Evolutionary conservation across 2,888 invertebrate genomes (phyloP).

Genomic region (Diogma glabrata): DNA sequence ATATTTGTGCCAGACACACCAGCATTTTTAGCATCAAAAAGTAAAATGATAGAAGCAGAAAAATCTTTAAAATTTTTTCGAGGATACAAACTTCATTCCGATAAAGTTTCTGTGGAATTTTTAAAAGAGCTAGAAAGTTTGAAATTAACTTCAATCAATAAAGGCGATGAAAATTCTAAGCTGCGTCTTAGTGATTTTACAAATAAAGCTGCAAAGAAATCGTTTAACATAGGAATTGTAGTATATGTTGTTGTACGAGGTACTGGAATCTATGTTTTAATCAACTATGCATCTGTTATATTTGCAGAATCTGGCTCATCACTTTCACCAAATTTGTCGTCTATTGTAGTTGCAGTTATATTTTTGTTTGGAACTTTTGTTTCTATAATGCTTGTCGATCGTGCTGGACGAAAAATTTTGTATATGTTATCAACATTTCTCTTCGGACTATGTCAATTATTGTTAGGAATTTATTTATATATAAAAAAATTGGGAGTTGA

Average conservation of each 20-base stretch:
- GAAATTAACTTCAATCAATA: neutral
- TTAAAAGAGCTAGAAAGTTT: neutral
- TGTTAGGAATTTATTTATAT: slow-evolving; percentile 27
- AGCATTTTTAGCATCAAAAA: slow-evolving; percentile 5
- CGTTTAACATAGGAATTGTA: slow-evolving; percentile 28
- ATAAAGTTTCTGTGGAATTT: neutral
- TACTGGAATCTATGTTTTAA: slow-evolving; percentile 32
- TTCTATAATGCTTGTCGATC: slow-evolving; percentile 31
- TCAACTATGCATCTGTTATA: slow-evolving; percentile 32
- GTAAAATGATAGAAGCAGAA: slow-evolving; percentile 10
- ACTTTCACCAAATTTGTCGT: slow-evolving; percentile 27
- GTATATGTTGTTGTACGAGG: slow-evolving; percentile 29
- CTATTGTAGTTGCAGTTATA: slow-evolving; percentile 31
- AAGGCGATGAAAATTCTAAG: neutral
- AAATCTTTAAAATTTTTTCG: slow-evolving; percentile 10
- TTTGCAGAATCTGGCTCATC: slow-evolving; percentile 31
- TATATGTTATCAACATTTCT: slow-evolving; percentile 28
- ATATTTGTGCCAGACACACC: slow-evolving; percentile 14
- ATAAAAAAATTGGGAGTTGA: slow-evolving; percentile 23
- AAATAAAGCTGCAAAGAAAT: slow-evolving; percentile 25
- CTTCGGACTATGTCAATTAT: slow-evolving; percentile 26
- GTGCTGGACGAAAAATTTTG: slow-evolving; percentile 26
- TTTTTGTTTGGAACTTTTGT: slow-evolving; percentile 31
- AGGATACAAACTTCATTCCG: neutral
- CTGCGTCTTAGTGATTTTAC: slow-evolving; percentile 19